Percentiles rank a stretch among this genome's conserved stretches.
Evolutionary conservation across 2,113 vertebrate genomes (phyloP).

Genomic region (Chaetorhynchus papuensis): DNA sequence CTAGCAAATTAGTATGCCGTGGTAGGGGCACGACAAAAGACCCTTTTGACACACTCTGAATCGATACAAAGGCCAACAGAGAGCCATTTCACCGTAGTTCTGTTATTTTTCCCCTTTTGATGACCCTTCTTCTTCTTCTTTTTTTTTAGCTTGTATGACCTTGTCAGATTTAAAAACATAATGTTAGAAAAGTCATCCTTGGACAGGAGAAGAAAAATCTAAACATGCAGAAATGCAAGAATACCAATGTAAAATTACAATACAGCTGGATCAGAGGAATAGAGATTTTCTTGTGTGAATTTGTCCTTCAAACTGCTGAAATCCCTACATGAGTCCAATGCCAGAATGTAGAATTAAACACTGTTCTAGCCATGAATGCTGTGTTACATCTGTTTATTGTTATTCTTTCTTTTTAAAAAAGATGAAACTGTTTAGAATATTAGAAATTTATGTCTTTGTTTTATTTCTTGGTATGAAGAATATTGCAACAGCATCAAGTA

Average conservation of each 20-base stretch:
- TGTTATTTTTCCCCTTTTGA: slow-evolving; percentile 81
- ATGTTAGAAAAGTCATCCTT: slow-evolving; percentile 72
- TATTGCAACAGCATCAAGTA: not conserved
- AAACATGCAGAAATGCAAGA: slow-evolving; percentile 14
- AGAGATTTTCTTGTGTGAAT: slow-evolving; percentile 5
- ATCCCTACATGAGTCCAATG: not conserved
- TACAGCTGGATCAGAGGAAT: slow-evolving; percentile 1
- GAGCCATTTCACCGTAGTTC: slow-evolving; percentile 82
- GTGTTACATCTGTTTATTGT: not conserved
- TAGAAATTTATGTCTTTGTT: not conserved
- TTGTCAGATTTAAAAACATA: slow-evolving; percentile 80
- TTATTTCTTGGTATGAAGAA: not conserved
- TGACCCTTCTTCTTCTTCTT: slow-evolving; percentile 73
- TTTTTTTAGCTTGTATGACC: slow-evolving; percentile 72
- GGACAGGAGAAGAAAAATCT: slow-evolving; percentile 10
- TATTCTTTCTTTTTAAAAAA: not conserved
- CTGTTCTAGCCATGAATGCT: not conserved
- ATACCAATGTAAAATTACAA: slow-evolving; percentile 39
- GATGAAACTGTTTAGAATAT: not conserved
- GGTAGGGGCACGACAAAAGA: slow-evolving; percentile 95
- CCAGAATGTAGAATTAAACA: not conserved
- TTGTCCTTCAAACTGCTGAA: slow-evolving; percentile 37
- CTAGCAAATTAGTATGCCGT: slow-evolving; percentile 99
- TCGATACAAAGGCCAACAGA: slow-evolving; percentile 93
- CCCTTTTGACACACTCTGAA: slow-evolving; percentile 94